These are phyloP conservation scores for Andricus grossulariae DNA, from an alignment of 1,140 invertebrate species.

Conservation along the genomic window DNA sequence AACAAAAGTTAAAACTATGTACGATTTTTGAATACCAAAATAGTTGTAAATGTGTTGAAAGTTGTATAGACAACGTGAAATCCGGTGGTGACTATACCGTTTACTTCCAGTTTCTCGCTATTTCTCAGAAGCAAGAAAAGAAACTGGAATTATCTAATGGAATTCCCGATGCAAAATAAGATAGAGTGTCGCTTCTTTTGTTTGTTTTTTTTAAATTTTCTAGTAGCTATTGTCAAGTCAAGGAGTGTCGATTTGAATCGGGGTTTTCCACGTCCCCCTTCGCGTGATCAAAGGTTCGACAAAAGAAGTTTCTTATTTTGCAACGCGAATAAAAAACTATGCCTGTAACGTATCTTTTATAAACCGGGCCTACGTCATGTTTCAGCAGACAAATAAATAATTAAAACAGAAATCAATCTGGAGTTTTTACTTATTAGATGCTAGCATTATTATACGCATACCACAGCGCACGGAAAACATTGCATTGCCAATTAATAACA, in stretches of 20 bases:
- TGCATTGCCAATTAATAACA: no score
- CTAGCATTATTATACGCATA: no score
- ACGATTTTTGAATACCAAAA: constrained; percentile 8
- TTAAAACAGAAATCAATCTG: neutral
- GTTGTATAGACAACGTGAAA: constrained; percentile 19
- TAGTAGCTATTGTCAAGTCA: neutral
- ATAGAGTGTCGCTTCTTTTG: neutral
- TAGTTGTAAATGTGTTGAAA: constrained; percentile 23
- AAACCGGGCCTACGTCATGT: constrained; percentile 14
- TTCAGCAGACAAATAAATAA: constrained; percentile 24
- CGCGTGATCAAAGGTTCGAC: neutral
- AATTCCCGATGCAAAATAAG: constrained; percentile 10
- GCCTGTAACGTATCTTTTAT: neutral
- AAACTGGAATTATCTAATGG: neutral
- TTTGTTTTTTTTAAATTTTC: neutral
- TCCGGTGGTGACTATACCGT: neutral
- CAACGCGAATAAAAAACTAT: neutral
- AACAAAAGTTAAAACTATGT: neutral
- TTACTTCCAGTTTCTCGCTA: neutral
- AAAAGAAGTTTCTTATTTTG: constrained; percentile 6
- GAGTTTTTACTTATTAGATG: neutral
- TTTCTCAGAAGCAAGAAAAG: neutral
- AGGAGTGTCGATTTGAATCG: neutral
- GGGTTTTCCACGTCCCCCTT: no score
- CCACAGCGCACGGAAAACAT: no score